Conservation (phyloP, 30 jellyfish, hydroid and myxozoan species). For the Chrysaora quinquecirrha region DNA sequence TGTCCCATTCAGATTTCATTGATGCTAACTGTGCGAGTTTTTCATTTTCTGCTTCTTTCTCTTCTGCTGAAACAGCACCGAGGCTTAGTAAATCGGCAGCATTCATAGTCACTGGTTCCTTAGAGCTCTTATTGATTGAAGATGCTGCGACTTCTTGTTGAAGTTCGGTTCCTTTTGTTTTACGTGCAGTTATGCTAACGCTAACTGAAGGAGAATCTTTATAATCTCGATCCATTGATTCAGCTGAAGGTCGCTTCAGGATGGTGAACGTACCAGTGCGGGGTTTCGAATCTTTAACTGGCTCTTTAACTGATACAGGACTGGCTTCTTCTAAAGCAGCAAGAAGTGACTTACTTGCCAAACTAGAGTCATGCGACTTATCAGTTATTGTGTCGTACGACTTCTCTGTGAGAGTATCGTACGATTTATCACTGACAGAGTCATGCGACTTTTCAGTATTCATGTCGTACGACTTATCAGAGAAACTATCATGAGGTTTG, state of each 20-base stretch:
- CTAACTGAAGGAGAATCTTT: no score
- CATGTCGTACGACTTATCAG: conserved; percentile 2
- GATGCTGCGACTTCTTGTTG: no score
- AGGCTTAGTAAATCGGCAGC: conserved; percentile 42
- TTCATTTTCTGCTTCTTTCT: conserved; percentile 5
- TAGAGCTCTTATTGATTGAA: no score
- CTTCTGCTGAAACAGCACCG: conserved; percentile 12
- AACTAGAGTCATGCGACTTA: not conserved
- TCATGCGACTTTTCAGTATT: not conserved
- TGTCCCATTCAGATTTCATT: conserved; percentile 15
- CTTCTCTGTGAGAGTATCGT: not conserved
- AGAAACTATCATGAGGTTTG: not conserved
- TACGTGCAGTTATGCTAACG: no score
- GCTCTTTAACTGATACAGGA: not conserved
- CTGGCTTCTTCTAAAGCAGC: not conserved
- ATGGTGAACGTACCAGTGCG: conserved; percentile 27
- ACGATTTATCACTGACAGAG: not conserved
- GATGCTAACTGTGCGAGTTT: not conserved
- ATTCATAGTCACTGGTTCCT: not conserved
- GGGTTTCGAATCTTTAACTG: not conserved
- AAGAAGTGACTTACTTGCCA: not conserved
- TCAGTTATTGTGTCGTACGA: not conserved
- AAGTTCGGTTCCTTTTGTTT: no score
- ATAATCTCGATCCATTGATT: not conserved
- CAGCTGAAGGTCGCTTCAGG: conserved; percentile 35